Evolutionary conservation across 2,797 vertebrate genomes (phyloP).

Genomic region (Clarias platycephalus): DNA sequence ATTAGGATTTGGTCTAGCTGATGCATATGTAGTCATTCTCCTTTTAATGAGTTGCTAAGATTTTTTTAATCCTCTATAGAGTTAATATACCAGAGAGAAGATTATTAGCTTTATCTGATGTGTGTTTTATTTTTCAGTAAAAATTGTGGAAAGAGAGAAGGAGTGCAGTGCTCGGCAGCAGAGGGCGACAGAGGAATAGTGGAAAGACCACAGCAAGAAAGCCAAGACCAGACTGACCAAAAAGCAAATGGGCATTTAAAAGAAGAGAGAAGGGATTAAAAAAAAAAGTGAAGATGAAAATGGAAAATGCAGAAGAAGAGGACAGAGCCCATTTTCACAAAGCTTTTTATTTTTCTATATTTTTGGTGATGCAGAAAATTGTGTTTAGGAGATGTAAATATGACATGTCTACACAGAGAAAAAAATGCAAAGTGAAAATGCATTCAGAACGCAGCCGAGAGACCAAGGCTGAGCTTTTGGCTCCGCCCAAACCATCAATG

Average conservation of each 20-base stretch:
- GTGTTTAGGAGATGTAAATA: conserved; percentile 44
- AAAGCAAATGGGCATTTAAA: conserved; percentile 52
- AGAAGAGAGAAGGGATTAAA: conserved; percentile 15
- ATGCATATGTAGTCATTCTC: background rate
- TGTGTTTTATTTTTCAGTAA: conserved; percentile 71
- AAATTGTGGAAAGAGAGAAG: conserved; percentile 66
- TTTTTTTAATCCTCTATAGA: background rate
- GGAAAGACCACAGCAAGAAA: conserved; percentile 6
- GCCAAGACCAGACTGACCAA: background rate
- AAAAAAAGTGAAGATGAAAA: conserved; percentile 35
- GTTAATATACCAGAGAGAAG: background rate
- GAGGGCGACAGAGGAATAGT: conserved; percentile 51
- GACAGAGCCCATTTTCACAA: conserved; percentile 72
- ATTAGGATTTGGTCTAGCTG: background rate
- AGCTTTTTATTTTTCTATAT: conserved; percentile 83
- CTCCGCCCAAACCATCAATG: conserved; percentile 21
- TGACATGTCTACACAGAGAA: too few species aligned
- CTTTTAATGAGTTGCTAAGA: background rate
- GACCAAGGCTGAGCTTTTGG: conserved; percentile 61
- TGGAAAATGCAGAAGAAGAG: conserved; percentile 3
- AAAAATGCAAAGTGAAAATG: conserved; percentile 73
- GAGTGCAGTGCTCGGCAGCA: conserved; percentile 72
- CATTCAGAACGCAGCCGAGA: conserved; percentile 67
- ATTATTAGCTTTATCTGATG: conserved; percentile 58
- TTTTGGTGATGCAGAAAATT: conserved; percentile 70